Conservation (phyloP, 2,888 invertebrate genomes). For the Amiota minor region DNA sequence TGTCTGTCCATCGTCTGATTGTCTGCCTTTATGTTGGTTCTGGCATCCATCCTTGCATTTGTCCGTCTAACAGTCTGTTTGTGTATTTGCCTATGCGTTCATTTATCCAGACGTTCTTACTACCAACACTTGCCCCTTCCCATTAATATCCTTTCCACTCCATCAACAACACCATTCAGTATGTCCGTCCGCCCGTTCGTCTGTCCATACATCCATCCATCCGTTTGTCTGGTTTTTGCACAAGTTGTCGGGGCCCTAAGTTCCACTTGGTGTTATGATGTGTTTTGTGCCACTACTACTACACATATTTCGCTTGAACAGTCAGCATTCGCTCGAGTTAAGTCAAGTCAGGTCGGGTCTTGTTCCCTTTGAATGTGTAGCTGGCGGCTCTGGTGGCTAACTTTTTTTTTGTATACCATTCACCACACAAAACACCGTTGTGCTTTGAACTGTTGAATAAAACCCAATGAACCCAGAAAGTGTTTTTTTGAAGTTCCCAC, state of each 20-base stretch:
- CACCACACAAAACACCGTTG: conserved; percentile 38
- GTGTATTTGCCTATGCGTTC: conserved; percentile 8
- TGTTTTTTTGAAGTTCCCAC: too few species aligned
- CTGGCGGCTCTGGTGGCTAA: conserved; percentile 22
- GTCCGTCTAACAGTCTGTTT: conserved; percentile 5
- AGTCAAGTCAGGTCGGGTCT: conserved; percentile 1
- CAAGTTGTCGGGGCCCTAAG: conserved; percentile 8
- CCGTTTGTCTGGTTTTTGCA: neutral
- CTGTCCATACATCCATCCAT: neutral
- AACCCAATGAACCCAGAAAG: conserved; percentile 14
- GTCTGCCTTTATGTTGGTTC: neutral
- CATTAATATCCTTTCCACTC: too few species aligned
- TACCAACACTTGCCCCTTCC: neutral
- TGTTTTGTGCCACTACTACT: conserved; percentile 24
- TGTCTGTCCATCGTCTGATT: neutral
- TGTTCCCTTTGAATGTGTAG: conserved; percentile 16
- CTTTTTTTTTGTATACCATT: conserved; percentile 19
- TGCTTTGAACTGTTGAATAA: conserved; percentile 32
- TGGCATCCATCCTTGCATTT: conserved; percentile 4
- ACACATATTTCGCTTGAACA: conserved; percentile 21
- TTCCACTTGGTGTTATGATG: conserved; percentile 33
- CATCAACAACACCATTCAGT: conserved; percentile 14
- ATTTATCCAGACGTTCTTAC: conserved; percentile 14
- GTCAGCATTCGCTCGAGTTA: neutral
- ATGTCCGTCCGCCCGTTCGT: neutral